Percentiles rank a stretch among this genome's conserved stretches.
These are phyloP conservation scores for Antigone vipio DNA, from an alignment of 2,113 vertebrate species.

Conservation along the genomic window DNA sequence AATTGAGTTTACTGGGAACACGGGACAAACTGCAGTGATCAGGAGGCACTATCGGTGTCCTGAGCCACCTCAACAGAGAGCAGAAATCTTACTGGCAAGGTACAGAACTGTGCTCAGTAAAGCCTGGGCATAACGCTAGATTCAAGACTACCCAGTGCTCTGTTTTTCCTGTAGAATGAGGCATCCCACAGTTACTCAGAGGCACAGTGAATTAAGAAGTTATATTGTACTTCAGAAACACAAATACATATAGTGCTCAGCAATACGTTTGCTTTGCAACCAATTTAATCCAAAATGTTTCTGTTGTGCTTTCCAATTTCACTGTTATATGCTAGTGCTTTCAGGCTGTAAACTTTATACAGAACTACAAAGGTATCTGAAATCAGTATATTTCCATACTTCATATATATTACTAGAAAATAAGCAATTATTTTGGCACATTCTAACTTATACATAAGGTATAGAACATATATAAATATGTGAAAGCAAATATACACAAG, in stretches of 20 bases:
- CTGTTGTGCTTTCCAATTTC: neutral
- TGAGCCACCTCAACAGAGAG: neutral
- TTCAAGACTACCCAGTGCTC: neutral
- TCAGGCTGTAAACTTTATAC: neutral
- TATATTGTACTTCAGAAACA: neutral
- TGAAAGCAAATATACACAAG: neutral
- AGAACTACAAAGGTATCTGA: neutral
- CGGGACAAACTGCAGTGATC: neutral
- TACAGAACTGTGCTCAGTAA: neutral
- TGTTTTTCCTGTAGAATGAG: neutral
- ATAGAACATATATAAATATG: neutral
- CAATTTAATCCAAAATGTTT: constrained; percentile 3
- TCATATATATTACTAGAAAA: neutral
- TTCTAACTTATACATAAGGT: neutral
- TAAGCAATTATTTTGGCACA: neutral
- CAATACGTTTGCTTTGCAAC: constrained; percentile 12
- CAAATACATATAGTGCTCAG: neutral
- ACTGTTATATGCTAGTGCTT: neutral
- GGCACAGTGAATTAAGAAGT: neutral
- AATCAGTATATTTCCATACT: neutral
- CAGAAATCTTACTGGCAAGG: neutral
- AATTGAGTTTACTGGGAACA: neutral
- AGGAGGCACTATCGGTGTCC: neutral
- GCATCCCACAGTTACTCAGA: neutral
- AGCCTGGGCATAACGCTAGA: neutral